Conservation (phyloP, 1,140 invertebrate genomes). For the Ganaspis sp. region DNA sequence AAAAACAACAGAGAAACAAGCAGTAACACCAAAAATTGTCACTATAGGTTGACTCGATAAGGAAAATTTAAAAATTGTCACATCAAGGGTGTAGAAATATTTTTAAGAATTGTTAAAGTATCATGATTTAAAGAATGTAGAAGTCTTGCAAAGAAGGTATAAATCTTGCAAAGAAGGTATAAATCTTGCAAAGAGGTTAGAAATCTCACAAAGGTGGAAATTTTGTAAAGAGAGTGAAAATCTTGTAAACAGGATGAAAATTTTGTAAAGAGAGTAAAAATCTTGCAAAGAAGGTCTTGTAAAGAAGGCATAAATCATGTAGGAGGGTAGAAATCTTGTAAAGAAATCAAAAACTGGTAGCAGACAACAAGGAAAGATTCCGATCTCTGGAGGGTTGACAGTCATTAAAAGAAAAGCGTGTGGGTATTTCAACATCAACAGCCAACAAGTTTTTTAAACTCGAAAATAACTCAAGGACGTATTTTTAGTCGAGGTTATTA, state of each 20-base stretch:
- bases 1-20: conserved; percentile 38
- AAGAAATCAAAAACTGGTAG: too few relatives aligned
- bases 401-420: not conserved
- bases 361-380: too few relatives aligned
- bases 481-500: not conserved
- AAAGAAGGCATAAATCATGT: too few relatives aligned
- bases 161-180: too few relatives aligned
- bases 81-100: not conserved
- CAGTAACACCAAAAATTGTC: not conserved
- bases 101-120: too few relatives aligned
- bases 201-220: too few relatives aligned
- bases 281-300: too few relatives aligned
- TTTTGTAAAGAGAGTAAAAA: not conserved
- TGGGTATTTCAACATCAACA: not conserved
- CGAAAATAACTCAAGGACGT: conserved; percentile 18
- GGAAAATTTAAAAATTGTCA: not conserved
- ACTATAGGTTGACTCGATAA: not conserved
- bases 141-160: too few relatives aligned
- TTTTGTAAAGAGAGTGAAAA: not conserved
- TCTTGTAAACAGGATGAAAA: too few relatives aligned
- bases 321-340: too few relatives aligned
- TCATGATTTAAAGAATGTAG: too few relatives aligned
- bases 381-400: not conserved
- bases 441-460: not conserved
- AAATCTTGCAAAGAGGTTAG: too few relatives aligned